A percentile compares a stretch with the other conserved stretches of the same genome.
These are phyloP conservation scores for Ommatoiulus sabulosus DNA, from an alignment of 2,888 invertebrate genomes.

Conservation along the genomic window DNA sequence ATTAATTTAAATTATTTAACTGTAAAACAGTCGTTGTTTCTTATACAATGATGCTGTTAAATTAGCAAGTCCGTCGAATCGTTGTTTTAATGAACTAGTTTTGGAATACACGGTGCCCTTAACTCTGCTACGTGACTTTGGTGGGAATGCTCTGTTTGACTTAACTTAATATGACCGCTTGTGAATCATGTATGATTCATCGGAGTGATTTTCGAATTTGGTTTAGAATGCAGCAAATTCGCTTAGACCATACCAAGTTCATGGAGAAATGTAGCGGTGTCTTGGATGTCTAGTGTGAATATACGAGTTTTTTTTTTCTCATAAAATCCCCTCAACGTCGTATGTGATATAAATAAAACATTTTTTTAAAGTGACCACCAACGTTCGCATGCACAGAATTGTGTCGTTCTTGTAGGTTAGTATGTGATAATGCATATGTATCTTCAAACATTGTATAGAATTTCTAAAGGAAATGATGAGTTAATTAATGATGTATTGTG, in stretches of 20 bases:
- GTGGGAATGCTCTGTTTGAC: neutral
- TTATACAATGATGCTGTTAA: too few species aligned
- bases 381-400: neutral
- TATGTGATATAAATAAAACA: constrained; percentile 37
- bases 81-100: too few species aligned
- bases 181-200: constrained; percentile 44
- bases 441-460: neutral
- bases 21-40: too few species aligned
- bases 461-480: neutral
- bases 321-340: neutral
- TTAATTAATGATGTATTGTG: too few species aligned
- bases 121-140: neutral
- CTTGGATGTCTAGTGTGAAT: neutral
- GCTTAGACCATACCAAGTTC: neutral
- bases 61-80: too few species aligned
- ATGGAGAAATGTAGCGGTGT: neutral
- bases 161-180: neutral
- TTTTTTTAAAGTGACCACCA: constrained; percentile 12
- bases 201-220: neutral
- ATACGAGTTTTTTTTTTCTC: neutral
- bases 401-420: neutral
- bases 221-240: constrained; percentile 16
- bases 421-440: neutral
- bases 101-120: neutral
- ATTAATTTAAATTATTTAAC: too few species aligned